Conservation (phyloP, 1,140 invertebrate species). For the Idris sp. region DNA sequence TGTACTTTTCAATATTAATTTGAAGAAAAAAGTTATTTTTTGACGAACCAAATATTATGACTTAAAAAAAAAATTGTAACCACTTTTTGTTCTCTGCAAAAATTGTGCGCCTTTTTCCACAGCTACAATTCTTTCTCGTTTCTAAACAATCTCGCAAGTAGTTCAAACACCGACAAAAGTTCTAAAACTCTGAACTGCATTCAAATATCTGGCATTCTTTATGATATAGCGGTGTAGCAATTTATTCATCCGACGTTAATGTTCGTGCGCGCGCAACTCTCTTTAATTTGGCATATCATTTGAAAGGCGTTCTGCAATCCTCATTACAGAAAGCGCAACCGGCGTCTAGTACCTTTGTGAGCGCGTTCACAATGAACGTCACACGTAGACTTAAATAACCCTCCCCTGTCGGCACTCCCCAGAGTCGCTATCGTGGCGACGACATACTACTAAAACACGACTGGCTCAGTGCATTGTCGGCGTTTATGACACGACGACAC, state of each 20-base stretch:
- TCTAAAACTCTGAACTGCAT: conserved; percentile 14
- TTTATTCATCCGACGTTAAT: conserved; percentile 7
- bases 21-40: too few species aligned
- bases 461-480: conserved; percentile 9
- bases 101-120: too few species aligned
- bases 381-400: conserved; percentile 36
- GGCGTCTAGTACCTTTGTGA: conserved; percentile 36
- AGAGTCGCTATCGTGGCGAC: conserved; percentile 7
- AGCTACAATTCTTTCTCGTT: too few species aligned
- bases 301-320: conserved; percentile 30
- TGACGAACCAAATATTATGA: too few species aligned
- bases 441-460: conserved; percentile 18
- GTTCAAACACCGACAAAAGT: conserved; percentile 21
- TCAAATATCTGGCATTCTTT: background rate
- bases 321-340: conserved; percentile 53
- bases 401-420: background rate
- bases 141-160: conserved; percentile 12
- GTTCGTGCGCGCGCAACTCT: conserved; percentile 4
- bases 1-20: too few species aligned
- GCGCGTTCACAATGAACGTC: conserved; percentile 32
- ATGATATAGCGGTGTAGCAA: conserved; percentile 5
- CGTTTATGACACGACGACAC: conserved; percentile 25
- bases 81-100: too few species aligned
- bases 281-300: conserved; percentile 43
- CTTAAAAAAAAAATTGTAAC: too few species aligned